phyloP scores from a whole-genome alignment of 1,140 invertebrate species.

The Archivesica marissinica region DNA sequence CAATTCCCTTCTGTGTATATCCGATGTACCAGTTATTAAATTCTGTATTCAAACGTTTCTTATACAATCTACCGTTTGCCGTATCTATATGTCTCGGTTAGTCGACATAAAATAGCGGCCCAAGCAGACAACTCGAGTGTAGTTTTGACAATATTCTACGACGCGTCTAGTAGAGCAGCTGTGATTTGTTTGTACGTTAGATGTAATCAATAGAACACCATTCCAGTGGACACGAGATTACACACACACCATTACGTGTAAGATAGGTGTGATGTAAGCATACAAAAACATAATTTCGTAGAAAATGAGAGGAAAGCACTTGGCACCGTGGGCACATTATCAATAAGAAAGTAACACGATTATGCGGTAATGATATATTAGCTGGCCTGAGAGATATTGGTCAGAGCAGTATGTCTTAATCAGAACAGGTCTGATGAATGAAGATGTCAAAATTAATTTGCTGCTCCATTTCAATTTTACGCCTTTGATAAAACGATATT shows the following conservation, averaged over 20 bases:
- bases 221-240: neutral
- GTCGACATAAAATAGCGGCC: too few species aligned
- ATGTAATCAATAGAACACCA: neutral
- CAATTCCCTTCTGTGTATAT: neutral
- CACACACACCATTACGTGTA: neutral
- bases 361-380: neutral
- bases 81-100: too few species aligned
- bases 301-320: neutral
- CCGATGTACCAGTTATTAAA: neutral
- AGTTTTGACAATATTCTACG: neutral
- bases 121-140: too few species aligned
- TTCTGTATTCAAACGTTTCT: neutral
- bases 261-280: neutral
- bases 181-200: neutral
- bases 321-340: neutral
- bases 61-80: too few species aligned
- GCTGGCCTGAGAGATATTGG: neutral
- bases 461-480: neutral
- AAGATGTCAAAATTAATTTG: neutral
- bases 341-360: slow-evolving; percentile 17
- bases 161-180: neutral
- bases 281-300: neutral
- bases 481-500: too few species aligned
- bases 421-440: neutral
- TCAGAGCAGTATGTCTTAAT: neutral